Percentiles rank a stretch among this genome's conserved stretches.
phyloP scores from a whole-genome alignment of 2,113 vertebrate genomes.

The Beaufortia kweichowensis region DNA sequence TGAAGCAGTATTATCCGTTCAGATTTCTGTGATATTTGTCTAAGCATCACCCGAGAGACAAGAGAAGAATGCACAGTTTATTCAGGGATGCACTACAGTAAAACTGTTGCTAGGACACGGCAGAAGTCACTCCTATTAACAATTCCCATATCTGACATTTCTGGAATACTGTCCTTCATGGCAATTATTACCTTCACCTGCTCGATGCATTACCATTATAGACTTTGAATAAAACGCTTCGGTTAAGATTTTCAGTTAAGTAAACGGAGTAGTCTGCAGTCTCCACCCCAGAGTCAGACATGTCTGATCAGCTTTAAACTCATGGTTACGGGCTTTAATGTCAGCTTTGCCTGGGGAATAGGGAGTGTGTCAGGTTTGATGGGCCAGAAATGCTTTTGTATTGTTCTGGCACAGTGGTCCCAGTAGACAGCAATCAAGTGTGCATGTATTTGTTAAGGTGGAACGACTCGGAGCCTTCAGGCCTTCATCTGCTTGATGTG shows the following conservation, averaged over 20 bases:
- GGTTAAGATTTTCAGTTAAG: too few relatives aligned
- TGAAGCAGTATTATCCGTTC: neutral
- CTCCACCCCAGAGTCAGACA: constrained; percentile 13
- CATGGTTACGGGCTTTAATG: constrained; percentile 10
- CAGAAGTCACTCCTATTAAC: constrained; percentile 36
- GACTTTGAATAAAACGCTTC: neutral
- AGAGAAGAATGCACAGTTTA: constrained; percentile 23
- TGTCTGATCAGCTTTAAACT: constrained; percentile 14
- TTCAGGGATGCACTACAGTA: constrained; percentile 35
- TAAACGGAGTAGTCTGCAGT: too few relatives aligned
- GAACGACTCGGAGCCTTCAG: constrained; percentile 7
- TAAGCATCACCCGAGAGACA: constrained; percentile 19
- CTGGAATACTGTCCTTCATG: neutral
- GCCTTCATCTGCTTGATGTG: constrained; percentile 34
- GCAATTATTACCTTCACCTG: constrained; percentile 5
- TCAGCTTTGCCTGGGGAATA: constrained; percentile 10
- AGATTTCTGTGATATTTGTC: constrained; percentile 7
- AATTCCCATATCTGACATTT: constrained; percentile 30
- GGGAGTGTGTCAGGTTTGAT: constrained; percentile 33
- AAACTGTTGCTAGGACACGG: constrained; percentile 47
- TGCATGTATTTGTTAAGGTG: constrained; percentile 22
- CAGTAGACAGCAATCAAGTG: constrained; percentile 29
- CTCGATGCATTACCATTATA: neutral
- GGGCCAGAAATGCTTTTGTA: constrained; percentile 37
- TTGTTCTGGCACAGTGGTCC: constrained; percentile 28